Percentiles rank a stretch among this genome's conserved stretches.
phyloP scores from a whole-genome alignment of 2,888 invertebrate species.

The Phoenoteleia sp. region DNA sequence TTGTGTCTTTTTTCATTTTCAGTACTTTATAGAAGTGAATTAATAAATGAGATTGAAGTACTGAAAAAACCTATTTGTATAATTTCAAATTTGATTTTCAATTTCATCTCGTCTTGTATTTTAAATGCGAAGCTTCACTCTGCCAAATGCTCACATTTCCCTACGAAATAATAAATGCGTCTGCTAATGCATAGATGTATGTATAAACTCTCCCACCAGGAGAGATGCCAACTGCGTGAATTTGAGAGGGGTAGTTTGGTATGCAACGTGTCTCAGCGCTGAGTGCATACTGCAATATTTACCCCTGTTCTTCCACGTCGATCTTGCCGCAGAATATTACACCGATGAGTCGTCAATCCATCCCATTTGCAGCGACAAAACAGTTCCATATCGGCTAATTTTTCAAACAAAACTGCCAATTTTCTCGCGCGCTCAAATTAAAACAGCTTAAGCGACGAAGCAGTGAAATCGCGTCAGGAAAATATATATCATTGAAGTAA shows the following conservation, averaged over 20 bases:
- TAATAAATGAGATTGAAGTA: background rate
- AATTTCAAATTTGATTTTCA: slow-evolving; percentile 35
- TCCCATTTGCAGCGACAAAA: slow-evolving; percentile 8
- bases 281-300: slow-evolving; percentile 85
- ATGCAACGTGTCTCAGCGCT: slow-evolving; percentile 80
- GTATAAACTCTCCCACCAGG: slow-evolving; percentile 52
- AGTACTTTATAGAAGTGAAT: too few species aligned
- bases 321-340: slow-evolving; percentile 46
- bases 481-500: slow-evolving; percentile 53
- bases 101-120: slow-evolving; percentile 41
- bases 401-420: slow-evolving; percentile 35
- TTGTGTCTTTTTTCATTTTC: too few species aligned
- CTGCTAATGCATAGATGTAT: slow-evolving; percentile 83
- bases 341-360: slow-evolving; percentile 8
- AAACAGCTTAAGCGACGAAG: slow-evolving; percentile 28
- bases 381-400: slow-evolving; percentile 42
- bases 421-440: slow-evolving; percentile 16
- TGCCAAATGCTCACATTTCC: slow-evolving; percentile 72
- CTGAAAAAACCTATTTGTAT: too few species aligned
- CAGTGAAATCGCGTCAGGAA: slow-evolving; percentile 22
- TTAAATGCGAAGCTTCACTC: slow-evolving; percentile 56
- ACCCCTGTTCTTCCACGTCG: slow-evolving; percentile 76
- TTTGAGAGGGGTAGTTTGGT: slow-evolving; percentile 72
- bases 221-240: slow-evolving; percentile 69
- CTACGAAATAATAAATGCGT: slow-evolving; percentile 84